Evolutionary conservation across 2,113 vertebrate species (phyloP), one percentile per base, ranked within the genome.

Genomic region (Pangasianodon hypophthalmus): DNA sequence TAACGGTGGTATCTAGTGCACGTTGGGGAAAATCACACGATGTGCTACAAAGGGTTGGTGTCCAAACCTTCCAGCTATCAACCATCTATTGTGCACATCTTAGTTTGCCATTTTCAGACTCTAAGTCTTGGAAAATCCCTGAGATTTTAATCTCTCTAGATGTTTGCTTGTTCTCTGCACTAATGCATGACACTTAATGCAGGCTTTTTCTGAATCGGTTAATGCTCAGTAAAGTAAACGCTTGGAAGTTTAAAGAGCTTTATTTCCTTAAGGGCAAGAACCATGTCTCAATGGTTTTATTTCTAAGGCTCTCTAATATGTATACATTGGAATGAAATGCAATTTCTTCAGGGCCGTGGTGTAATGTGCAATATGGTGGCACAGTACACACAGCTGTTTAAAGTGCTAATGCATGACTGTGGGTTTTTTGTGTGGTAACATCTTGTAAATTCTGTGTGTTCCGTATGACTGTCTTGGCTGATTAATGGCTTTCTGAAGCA

Each of bases 401-500:
- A 56, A 19, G 54, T 56, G 54, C 6, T 26, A 62, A 62, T 8
- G 60, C 6, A 3, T 26, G 6, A 62, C 3, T 2, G 8, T n/a
- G 26, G 4, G 29, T 10, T 13, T 64, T 6, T 29, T 29, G 62
- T 60, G 62, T 64, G 26, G 26, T 67, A 11, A 64, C 13, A 29
- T 2, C 6, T 71, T 32, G 11, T 71, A 13, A 37, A 0, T 10
- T n/a, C n/a, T 14, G 2, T 46, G 8, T 10, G 3, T 2, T 29
- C 8, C 52, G 4, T 80, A 6, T 82, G 50, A 32, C 32, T 80
- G 6, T 52, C n/a, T 56, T 50, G 10, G 10, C n/a, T 69, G 32
- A 75, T 37, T 13, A 0, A 11, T 82, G 50, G 1, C 62, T 44
- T 50, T 90, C 5, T 73, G 41, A 19, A 48, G 10, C 44, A 96